Conservation (phyloP, 92 coral and sea anemone genomes). For the Montipora capitata region DNA sequence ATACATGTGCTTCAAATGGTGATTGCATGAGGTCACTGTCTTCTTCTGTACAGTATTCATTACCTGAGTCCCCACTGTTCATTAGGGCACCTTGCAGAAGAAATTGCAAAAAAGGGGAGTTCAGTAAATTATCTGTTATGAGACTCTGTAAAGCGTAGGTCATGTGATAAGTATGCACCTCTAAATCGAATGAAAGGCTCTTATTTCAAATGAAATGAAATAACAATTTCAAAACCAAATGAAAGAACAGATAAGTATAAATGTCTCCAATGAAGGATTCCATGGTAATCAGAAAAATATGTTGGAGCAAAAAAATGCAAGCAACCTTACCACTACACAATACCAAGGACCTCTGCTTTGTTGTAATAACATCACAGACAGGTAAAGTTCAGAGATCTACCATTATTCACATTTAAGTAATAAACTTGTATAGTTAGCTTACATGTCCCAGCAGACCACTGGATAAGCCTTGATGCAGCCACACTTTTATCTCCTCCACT, state of each 20-base stretch:
- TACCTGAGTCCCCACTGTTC: slow-evolving; percentile 15
- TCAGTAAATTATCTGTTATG: slow-evolving; percentile 16
- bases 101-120: slow-evolving; percentile 23
- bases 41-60: neutral
- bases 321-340: slow-evolving; percentile 19
- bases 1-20: slow-evolving; percentile 31
- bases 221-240: slow-evolving; percentile 12
- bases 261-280: slow-evolving; percentile 22
- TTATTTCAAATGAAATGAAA: slow-evolving; percentile 4
- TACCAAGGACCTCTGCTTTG: slow-evolving; percentile 26
- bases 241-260: slow-evolving; percentile 18
- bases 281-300: slow-evolving; percentile 21
- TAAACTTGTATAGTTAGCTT: slow-evolving; percentile 8
- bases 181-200: slow-evolving; percentile 13
- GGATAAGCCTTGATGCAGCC: slow-evolving; percentile 62
- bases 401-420: neutral
- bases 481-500: slow-evolving; percentile 54
- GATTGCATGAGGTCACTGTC: slow-evolving; percentile 36
- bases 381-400: slow-evolving; percentile 9
- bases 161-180: slow-evolving; percentile 21
- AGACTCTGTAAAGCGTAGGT: slow-evolving; percentile 23
- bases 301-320: slow-evolving; percentile 11
- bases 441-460: slow-evolving; percentile 41
- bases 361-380: slow-evolving; percentile 21
- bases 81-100: slow-evolving; percentile 13